A percentile compares a stretch with the other conserved stretches of the same genome.
Conservation (phyloP, 2,888 invertebrate genomes). For the Seladonia tumulorum region DNA sequence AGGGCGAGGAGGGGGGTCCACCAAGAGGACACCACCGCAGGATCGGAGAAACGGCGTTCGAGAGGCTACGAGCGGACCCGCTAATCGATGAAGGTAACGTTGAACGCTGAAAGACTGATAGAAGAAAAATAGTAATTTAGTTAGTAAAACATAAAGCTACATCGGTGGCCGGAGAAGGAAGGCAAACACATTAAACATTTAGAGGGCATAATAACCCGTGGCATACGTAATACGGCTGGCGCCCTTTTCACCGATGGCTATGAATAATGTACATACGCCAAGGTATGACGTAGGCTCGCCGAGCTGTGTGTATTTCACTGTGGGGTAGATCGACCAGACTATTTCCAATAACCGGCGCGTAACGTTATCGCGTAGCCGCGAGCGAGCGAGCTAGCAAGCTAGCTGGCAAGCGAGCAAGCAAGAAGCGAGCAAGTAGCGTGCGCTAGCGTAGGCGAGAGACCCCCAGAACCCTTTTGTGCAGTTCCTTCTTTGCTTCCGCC, state of each 20-base stretch:
- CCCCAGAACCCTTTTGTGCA: constrained; percentile 56
- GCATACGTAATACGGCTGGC: constrained; percentile 83
- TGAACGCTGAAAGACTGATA: constrained; percentile 78
- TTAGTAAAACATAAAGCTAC: constrained; percentile 84
- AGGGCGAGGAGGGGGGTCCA: constrained; percentile 10
- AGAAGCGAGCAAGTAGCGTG: not conserved
- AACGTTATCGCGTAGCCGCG: constrained; percentile 61
- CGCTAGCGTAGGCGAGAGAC: constrained; percentile 6
- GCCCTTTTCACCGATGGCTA: constrained; percentile 82
- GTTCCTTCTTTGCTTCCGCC: constrained; percentile 4
- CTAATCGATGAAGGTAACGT: constrained; percentile 84
- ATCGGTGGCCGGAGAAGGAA: constrained; percentile 82
- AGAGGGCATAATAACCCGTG: constrained; percentile 84
- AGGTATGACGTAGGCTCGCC: constrained; percentile 79
- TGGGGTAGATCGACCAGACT: constrained; percentile 75
- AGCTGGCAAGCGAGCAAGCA: not conserved
- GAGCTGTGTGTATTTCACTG: constrained; percentile 75
- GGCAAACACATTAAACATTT: constrained; percentile 85
- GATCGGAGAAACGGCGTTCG: constrained; percentile 37
- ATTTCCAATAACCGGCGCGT: constrained; percentile 72
- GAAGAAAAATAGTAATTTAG: constrained; percentile 83
- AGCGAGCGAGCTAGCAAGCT: constrained; percentile 17
- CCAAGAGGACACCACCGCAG: not conserved
- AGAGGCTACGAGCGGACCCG: constrained; percentile 53
- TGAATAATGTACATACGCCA: constrained; percentile 83